Evolutionary conservation across 2,888 invertebrate species (phyloP).

Genomic region (Drosophila mimica): DNA sequence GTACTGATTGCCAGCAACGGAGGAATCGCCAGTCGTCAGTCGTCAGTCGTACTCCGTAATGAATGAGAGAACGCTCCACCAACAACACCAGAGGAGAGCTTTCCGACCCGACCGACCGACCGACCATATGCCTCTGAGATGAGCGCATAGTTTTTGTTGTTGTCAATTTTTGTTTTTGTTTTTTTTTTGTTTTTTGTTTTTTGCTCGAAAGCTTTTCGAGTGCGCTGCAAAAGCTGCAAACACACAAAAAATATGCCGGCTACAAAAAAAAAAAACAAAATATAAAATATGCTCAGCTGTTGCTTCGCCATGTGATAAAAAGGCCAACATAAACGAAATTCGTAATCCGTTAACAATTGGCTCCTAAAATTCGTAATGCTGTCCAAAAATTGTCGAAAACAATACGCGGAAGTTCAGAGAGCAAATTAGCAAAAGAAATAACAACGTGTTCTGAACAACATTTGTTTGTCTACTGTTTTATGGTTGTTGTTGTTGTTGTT

Average conservation of each 20-base stretch:
- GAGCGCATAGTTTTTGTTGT: conserved; percentile 1
- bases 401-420: conserved; percentile 55
- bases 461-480: conserved; percentile 27
- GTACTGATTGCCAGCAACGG: conserved; percentile 66
- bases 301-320: conserved; percentile 34
- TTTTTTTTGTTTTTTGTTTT: neutral
- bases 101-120: conserved; percentile 4
- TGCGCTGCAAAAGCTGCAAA: conserved; percentile 5
- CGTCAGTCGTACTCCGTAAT: conserved; percentile 1
- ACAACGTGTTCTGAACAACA: conserved; percentile 25
- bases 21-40: conserved; percentile 8
- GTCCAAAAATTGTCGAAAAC: conserved; percentile 26
- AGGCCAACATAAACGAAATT: conserved; percentile 11
- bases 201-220: conserved; percentile 58
- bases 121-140: neutral
- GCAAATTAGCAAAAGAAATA: conserved; percentile 12
- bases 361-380: conserved; percentile 30
- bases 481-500: neutral
- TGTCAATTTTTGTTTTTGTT: too few relatives aligned
- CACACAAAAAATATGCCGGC: conserved; percentile 44
- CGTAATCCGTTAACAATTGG: conserved; percentile 30
- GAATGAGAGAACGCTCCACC: conserved; percentile 20
- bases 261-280: conserved; percentile 6
- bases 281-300: conserved; percentile 52
- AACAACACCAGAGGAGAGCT: conserved; percentile 34